phyloP scores from a whole-genome alignment of 2,113 vertebrate species.

The Cyphomyrus discorhynchus region DNA sequence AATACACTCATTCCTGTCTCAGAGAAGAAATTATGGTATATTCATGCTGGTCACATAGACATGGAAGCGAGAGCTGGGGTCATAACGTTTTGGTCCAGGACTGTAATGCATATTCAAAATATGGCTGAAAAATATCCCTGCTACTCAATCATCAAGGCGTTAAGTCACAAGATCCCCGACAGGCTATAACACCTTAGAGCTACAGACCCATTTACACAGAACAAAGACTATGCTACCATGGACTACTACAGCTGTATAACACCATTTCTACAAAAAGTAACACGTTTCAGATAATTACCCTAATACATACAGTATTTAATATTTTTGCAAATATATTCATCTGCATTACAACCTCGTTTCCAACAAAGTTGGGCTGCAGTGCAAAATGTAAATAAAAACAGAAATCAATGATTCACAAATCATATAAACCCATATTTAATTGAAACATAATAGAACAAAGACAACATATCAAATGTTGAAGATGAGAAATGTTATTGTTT shows the following conservation, averaged over 20 bases:
- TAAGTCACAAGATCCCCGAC: not conserved
- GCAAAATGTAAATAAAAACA: no score
- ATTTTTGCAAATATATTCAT: not conserved
- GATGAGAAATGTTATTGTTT: not conserved
- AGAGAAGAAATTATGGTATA: conserved; percentile 6
- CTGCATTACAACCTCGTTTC: not conserved
- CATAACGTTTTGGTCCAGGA: conserved; percentile 8
- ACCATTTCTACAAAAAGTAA: not conserved
- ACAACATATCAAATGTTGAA: not conserved
- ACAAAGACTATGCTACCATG: not conserved
- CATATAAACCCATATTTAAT: not conserved
- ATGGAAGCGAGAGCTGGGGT: not conserved
- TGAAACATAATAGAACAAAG: not conserved
- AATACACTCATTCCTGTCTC: conserved; percentile 21
- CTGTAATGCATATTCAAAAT: not conserved
- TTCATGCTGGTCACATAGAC: not conserved
- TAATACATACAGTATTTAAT: not conserved
- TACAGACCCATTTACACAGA: conserved; percentile 12
- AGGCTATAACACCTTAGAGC: not conserved
- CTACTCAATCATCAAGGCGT: not conserved
- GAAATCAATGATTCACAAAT: not conserved
- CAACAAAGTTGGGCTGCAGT: not conserved
- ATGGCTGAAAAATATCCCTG: not conserved
- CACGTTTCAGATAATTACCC: not conserved
- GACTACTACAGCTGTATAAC: conserved; percentile 14